Evolutionary conservation across 2,113 vertebrate genomes (phyloP), one percentile per base, ranked within the genome.

Genomic region (Rhynchopsitta pachyrhyncha): DNA sequence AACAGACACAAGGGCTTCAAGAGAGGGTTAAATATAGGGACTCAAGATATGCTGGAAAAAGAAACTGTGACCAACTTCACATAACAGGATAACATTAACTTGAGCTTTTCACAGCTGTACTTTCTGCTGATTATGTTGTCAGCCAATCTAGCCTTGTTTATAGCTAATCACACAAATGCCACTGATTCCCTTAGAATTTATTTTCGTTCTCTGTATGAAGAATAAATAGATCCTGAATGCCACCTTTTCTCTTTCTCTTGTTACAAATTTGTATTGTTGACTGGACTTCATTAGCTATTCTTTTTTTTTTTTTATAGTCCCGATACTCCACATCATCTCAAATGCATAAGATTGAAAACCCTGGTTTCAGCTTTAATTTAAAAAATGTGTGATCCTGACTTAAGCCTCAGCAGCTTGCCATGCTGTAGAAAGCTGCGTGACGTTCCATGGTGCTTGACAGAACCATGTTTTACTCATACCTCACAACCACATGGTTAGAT

Each of bases 391-490:
- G 95, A 93, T 97, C 98, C 97, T 97, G 97, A 97, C 91, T 98
- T 97, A 97, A 98, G 97, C 98, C 98, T 98, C 98, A 98, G 98
- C 98, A 98, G 98, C 98, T 98, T 98, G 99, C 96, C 99, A 99
- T 99, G 99, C 99, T 99, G 99, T 98, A 98, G 99, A 99, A 99
- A 98, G 98, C 99, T 98, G 99, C 99, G 99, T 98, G 98, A 99
- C 99, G 99, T 99, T 99, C 99, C 99, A 99, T 99, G 99, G 99
- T 99, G 99, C 99, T 99, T 99, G 99, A 99, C 99, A 98, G 99
- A 99, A 99, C 99, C 99, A 99, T 99, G 99, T 99, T 99, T 99
- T 99, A 99, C 99, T 99, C 98, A 98, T 99, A 99, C 99, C 99
- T 99, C 98, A 98, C 98, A 99, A 99, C 98, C 99, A 99, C 99